phyloP scores from a whole-genome alignment of 2,113 vertebrate species.

The Ictidomys tridecemlineatus region DNA sequence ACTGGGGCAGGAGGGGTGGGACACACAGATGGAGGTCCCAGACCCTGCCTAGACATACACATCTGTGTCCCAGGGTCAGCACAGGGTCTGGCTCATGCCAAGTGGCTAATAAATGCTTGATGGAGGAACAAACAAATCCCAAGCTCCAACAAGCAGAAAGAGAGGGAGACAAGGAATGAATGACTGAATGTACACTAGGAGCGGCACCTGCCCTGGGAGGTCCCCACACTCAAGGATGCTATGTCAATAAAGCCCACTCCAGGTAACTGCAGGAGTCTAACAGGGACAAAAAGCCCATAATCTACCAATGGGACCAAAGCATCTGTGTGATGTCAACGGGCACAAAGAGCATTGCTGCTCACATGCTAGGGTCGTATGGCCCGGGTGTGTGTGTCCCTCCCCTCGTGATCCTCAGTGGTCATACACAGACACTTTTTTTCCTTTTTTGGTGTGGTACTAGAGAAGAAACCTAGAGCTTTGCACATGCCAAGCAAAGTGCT shows the following conservation, averaged over 20 bases:
- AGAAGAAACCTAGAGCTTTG: not conserved
- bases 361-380: not conserved
- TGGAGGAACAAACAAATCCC: slow-evolving; percentile 18
- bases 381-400: not conserved
- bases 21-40: not conserved
- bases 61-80: not conserved
- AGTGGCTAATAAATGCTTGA: not conserved
- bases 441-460: not conserved
- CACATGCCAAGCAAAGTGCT: not conserved
- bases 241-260: not conserved
- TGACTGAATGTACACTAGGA: not conserved
- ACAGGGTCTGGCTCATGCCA: not conserved
- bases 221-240: not conserved
- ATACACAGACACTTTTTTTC: not conserved
- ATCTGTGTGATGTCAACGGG: not conserved
- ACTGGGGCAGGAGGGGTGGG: not conserved
- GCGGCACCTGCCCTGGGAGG: not conserved
- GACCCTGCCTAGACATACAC: not conserved
- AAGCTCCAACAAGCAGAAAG: not conserved
- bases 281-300: not conserved
- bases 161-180: not conserved
- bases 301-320: not conserved
- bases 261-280: not conserved
- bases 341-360: not conserved
- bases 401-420: not conserved